These are phyloP conservation scores for Cheilosia scutellata DNA, from an alignment of 2,888 invertebrate genomes.

Conservation along the genomic window DNA sequence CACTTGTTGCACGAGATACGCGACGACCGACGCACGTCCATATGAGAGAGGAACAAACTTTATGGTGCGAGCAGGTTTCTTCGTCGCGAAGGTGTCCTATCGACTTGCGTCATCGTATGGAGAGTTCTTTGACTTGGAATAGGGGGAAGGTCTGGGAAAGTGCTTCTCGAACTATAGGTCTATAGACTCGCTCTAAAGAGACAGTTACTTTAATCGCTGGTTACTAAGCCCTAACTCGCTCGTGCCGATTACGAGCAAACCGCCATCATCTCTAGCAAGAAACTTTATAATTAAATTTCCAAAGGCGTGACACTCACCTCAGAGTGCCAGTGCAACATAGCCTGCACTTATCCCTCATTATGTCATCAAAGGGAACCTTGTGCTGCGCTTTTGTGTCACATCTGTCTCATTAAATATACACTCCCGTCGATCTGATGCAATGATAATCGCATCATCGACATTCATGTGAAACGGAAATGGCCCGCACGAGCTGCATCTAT, in stretches of 20 bases:
- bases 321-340: background rate
- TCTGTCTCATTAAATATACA: slow-evolving; percentile 32
- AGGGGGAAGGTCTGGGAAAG: background rate
- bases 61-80: slow-evolving; percentile 38
- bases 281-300: no score
- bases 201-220: background rate
- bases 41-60: slow-evolving; percentile 12
- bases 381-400: slow-evolving; percentile 35
- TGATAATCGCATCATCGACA: slow-evolving; percentile 30
- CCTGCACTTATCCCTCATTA: slow-evolving; percentile 8
- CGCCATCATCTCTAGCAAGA: no score
- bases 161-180: no score
- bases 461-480: slow-evolving; percentile 53
- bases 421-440: slow-evolving; percentile 10
- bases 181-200: no score
- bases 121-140: slow-evolving; percentile 32
- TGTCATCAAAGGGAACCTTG: slow-evolving; percentile 17
- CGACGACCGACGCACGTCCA: background rate
- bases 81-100: slow-evolving; percentile 18
- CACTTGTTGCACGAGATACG: slow-evolving; percentile 51
- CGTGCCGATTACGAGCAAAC: no score
- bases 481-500: slow-evolving; percentile 59
- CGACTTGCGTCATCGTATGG: slow-evolving; percentile 29
- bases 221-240: background rate
- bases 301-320: background rate